Evolutionary conservation across 2,888 invertebrate species (phyloP).

Genomic region (Gymnocheta viridis): DNA sequence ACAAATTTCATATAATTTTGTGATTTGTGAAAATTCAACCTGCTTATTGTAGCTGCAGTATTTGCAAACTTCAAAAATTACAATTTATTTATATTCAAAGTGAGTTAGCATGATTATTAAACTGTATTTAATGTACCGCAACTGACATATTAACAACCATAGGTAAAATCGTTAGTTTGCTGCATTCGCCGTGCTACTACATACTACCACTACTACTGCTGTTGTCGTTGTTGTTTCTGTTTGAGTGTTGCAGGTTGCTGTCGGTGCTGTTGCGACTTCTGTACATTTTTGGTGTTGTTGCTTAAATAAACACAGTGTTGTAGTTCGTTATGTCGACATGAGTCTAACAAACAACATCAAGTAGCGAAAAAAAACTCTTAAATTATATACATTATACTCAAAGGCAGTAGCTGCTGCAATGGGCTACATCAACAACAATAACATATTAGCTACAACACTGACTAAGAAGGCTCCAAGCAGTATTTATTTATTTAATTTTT

Average conservation of each 20-base stretch:
- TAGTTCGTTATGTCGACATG: constrained; percentile 69
- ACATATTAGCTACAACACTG: constrained; percentile 60
- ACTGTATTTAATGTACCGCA: constrained; percentile 70
- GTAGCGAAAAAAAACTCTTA: constrained; percentile 39
- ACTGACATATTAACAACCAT: constrained; percentile 70
- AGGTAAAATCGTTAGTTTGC: constrained; percentile 58
- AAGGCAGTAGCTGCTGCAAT: constrained; percentile 60
- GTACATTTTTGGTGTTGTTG: constrained; percentile 21
- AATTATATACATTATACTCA: constrained; percentile 65
- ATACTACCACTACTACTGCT: not conserved
- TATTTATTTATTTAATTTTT: constrained; percentile 61
- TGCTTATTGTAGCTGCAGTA: constrained; percentile 1
- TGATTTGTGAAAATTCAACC: constrained; percentile 58
- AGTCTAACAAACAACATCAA: constrained; percentile 58
- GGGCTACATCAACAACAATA: constrained; percentile 42
- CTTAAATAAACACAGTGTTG: constrained; percentile 64
- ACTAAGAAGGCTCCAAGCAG: constrained; percentile 52
- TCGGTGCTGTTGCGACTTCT: not conserved
- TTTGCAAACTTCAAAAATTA: constrained; percentile 47
- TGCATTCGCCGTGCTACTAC: constrained; percentile 13
- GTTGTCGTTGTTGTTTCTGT: not conserved
- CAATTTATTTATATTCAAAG: constrained; percentile 47
- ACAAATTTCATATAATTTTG: constrained; percentile 56
- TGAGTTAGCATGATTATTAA: constrained; percentile 61
- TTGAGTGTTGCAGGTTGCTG: constrained; percentile 36